Percentiles rank a stretch among this genome's conserved stretches.
Conservation (phyloP, 2,113 vertebrate genomes). For the Ramphastos sulfuratus region DNA sequence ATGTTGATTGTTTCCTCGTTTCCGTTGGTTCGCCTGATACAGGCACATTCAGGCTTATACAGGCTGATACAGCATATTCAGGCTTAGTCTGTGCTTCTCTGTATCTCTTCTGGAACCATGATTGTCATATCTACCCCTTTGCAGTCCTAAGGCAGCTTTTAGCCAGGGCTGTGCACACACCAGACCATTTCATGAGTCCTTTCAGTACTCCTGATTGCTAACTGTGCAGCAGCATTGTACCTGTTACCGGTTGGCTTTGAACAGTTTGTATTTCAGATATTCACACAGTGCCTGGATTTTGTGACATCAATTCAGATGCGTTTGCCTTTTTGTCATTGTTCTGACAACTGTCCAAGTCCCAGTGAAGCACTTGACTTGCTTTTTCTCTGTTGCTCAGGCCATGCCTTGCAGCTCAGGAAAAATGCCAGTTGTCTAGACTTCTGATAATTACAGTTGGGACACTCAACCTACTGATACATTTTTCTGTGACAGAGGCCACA, state of each 20-base stretch:
- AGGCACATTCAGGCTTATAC: background rate
- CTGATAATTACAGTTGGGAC: background rate
- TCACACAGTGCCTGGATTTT: background rate
- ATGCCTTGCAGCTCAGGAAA: background rate
- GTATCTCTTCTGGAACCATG: background rate
- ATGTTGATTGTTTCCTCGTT: background rate
- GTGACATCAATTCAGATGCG: background rate
- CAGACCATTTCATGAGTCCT: background rate
- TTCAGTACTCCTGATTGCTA: background rate
- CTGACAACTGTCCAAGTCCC: background rate
- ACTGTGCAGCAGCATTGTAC: background rate
- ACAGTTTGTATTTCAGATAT: background rate
- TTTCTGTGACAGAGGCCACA: background rate
- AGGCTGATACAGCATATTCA: no score
- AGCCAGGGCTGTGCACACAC: background rate
- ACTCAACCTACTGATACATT: background rate
- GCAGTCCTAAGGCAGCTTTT: background rate
- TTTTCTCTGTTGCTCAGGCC: background rate
- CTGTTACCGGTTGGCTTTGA: background rate
- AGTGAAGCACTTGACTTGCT: background rate
- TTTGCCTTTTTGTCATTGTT: background rate
- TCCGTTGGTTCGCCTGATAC: background rate
- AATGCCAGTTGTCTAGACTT: background rate
- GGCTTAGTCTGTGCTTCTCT: background rate
- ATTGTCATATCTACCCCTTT: background rate